These are phyloP conservation scores for Austrolebias charrua DNA, from an alignment of 2,797 vertebrate species.

Conservation along the genomic window DNA sequence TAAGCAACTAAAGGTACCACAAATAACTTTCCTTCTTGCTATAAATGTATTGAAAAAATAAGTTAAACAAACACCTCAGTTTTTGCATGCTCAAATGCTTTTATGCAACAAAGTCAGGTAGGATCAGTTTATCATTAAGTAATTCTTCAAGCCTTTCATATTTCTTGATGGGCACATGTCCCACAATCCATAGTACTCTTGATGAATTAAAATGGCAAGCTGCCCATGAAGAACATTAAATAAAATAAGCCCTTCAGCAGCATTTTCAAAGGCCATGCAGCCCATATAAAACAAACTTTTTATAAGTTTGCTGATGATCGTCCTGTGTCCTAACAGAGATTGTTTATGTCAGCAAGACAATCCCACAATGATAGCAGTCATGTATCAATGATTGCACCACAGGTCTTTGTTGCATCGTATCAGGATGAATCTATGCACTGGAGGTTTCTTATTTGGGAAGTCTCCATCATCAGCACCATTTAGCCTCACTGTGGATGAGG, in stretches of 20 bases:
- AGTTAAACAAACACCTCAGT: background rate
- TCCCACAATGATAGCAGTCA: too few relatives aligned
- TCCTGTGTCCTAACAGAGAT: background rate
- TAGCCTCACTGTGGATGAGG: too few relatives aligned
- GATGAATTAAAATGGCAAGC: conserved; percentile 73
- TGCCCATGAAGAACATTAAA: conserved; percentile 47
- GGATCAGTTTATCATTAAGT: conserved; percentile 17
- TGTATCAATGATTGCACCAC: too few relatives aligned
- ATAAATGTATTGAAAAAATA: background rate
- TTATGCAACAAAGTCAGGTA: conserved; percentile 6
- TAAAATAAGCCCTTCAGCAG: conserved; percentile 3
- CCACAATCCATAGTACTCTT: conserved; percentile 61
- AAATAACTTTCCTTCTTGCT: background rate
- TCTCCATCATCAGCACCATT: too few relatives aligned
- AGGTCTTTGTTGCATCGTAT: too few relatives aligned
- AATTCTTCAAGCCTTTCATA: conserved; percentile 27
- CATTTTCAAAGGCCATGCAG: conserved; percentile 19
- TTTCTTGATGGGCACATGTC: conserved; percentile 41
- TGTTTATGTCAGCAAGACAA: too few relatives aligned
- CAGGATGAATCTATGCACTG: too few relatives aligned
- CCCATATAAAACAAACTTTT: conserved; percentile 17
- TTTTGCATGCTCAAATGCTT: conserved; percentile 2
- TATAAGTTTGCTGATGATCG: conserved; percentile 11
- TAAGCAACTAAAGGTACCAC: background rate
- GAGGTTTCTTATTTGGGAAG: too few relatives aligned